Conservation (phyloP, 1,140 invertebrate species). For the Helicoverpa armigera region DNA sequence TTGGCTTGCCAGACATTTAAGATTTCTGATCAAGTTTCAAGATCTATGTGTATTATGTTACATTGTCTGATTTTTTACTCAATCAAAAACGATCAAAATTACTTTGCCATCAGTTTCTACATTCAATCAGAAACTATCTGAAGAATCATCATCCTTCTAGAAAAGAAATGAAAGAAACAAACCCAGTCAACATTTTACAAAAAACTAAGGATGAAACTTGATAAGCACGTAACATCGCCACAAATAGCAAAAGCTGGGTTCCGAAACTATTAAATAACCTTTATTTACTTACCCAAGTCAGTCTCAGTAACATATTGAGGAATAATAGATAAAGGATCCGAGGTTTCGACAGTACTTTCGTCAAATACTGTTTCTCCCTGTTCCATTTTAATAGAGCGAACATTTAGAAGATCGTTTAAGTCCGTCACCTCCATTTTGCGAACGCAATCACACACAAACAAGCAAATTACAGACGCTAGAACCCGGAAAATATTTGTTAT, state of each 20-base stretch:
- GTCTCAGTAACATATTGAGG: constrained; percentile 82
- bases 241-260: background rate
- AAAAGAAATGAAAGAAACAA: too few species aligned
- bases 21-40: too few species aligned
- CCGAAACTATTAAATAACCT: background rate
- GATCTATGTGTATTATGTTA: too few species aligned
- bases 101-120: too few species aligned
- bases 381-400: constrained; percentile 81
- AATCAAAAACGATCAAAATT: too few species aligned
- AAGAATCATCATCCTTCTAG: too few species aligned
- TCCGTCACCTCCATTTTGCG: constrained; percentile 76
- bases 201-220: background rate
- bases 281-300: constrained; percentile 73
- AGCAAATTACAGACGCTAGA: constrained; percentile 20
- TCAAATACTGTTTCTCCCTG: constrained; percentile 68
- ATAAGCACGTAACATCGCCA: background rate
- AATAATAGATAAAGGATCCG: constrained; percentile 77
- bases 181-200: too few species aligned
- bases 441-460: background rate
- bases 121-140: too few species aligned
- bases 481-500: constrained; percentile 2
- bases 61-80: too few species aligned
- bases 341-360: constrained; percentile 64
- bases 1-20: too few species aligned
- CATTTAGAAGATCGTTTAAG: constrained; percentile 77